phyloP scores from a whole-genome alignment of 1,140 invertebrate species.

The Luehdorfia chinensis region DNA sequence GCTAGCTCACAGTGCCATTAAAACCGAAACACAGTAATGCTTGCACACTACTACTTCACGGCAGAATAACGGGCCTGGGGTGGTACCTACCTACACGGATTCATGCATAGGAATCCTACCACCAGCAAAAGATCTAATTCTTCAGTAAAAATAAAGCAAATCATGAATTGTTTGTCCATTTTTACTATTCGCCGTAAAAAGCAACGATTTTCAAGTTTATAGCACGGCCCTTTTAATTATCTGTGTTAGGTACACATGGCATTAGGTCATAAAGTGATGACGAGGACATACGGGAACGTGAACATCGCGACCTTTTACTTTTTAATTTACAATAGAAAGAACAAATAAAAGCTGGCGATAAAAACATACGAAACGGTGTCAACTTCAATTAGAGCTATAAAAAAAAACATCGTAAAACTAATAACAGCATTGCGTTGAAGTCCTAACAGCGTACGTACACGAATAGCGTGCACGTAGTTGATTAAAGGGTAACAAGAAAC shows the following conservation, averaged over 20 bases:
- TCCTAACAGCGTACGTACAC: conserved; percentile 19
- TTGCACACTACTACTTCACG: no score
- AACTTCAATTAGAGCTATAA: conserved; percentile 37
- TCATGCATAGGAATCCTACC: no score
- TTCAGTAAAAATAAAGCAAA: no score
- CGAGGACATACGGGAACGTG: neutral
- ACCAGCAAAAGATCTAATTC: no score
- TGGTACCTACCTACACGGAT: no score
- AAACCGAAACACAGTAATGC: no score
- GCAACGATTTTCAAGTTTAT: neutral
- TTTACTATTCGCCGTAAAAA: neutral
- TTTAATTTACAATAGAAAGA: conserved; percentile 27
- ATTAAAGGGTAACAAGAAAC: neutral
- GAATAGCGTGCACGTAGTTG: conserved; percentile 9
- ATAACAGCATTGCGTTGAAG: conserved; percentile 23
- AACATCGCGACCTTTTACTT: conserved; percentile 14
- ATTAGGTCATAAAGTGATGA: neutral
- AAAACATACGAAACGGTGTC: conserved; percentile 29
- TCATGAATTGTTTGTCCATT: no score
- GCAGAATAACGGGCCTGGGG: no score
- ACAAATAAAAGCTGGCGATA: conserved; percentile 30
- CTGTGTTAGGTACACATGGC: no score
- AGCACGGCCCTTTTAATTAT: neutral
- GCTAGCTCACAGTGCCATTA: no score
- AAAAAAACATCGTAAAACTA: conserved; percentile 34